A percentile compares a stretch with the other conserved stretches of the same genome.
These are phyloP conservation scores for Rallus crepitans DNA, from an alignment of 2,797 vertebrate species.

Conservation along the genomic window DNA sequence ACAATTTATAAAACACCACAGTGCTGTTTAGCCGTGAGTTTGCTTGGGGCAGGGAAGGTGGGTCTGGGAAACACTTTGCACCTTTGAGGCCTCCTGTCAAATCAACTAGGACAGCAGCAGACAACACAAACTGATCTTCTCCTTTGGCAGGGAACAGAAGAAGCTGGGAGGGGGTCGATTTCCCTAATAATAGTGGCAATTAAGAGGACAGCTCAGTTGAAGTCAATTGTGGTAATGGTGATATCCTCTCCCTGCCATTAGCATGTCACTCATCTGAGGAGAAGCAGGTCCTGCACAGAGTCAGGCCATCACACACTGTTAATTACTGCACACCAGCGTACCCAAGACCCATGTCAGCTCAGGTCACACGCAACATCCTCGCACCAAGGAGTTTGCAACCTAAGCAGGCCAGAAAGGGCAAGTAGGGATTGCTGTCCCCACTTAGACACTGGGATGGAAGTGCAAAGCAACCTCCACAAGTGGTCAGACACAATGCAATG, in stretches of 20 bases:
- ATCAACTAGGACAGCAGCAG: not conserved
- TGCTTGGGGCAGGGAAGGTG: not conserved
- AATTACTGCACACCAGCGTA: not conserved
- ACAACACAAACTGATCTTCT: not conserved
- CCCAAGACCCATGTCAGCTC: not conserved
- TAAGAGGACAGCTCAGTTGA: not conserved
- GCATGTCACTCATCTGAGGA: not conserved
- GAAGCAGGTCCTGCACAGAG: not conserved
- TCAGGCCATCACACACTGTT: not conserved
- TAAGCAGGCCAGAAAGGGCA: not conserved
- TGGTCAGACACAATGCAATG: accelerated
- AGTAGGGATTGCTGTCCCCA: not conserved
- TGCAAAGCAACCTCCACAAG: not conserved
- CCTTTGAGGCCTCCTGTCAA: not conserved
- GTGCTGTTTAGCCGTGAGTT: not conserved
- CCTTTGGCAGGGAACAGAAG: not conserved
- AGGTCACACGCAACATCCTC: not conserved
- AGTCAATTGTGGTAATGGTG: not conserved
- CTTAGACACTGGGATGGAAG: not conserved
- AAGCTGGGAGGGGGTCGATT: not conserved
- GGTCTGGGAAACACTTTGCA: not conserved
- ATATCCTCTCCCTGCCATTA: not conserved
- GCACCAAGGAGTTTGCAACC: not conserved
- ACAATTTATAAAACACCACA: constrained; percentile 5
- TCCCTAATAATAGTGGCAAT: not conserved